Percentiles rank a stretch among this genome's conserved stretches.
These are phyloP conservation scores for Clytia hemisphaerica DNA, from an alignment of 30 jellyfish, hydroid and myxozoan species.

Conservation along the genomic window DNA sequence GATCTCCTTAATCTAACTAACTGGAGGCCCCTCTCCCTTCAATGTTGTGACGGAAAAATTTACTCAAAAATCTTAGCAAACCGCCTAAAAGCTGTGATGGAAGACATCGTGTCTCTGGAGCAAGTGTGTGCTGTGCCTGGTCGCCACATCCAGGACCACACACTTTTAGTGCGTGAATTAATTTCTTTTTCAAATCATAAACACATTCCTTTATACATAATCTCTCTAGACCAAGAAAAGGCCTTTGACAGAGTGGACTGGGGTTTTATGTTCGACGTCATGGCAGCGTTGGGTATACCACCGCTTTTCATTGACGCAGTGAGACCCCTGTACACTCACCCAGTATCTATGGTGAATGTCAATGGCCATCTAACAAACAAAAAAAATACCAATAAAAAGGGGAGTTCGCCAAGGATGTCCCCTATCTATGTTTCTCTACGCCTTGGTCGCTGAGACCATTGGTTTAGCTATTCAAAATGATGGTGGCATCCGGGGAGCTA, in stretches of 20 bases:
- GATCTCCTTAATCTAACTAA: conserved; percentile 5
- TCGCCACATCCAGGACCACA: conserved; percentile 29
- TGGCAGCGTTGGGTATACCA: too few relatives aligned
- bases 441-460: too few relatives aligned
- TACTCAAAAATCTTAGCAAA: conserved; percentile 23
- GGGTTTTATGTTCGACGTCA: conserved; percentile 20
- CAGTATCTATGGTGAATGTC: too few relatives aligned
- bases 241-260: conserved; percentile 53
- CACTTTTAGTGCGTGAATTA: conserved; percentile 17
- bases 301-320: too few relatives aligned
- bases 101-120: conserved; percentile 2
- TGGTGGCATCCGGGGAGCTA: too few relatives aligned
- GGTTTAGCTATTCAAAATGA: too few relatives aligned
- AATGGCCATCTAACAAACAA: too few relatives aligned
- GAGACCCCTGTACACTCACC: too few relatives aligned
- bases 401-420: too few relatives aligned
- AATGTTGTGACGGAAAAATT: conserved; percentile 25
- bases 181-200: conserved; percentile 1
- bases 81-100: conserved; percentile 7
- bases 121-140: conserved; percentile 54
- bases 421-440: too few relatives aligned
- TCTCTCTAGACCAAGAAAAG: conserved; percentile 38
- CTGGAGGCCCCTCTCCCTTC: conserved; percentile 38
- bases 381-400: too few relatives aligned
- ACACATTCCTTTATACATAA: conserved; percentile 6